Evolutionary conservation across 92 coral and sea anemone species (phyloP).

Genomic region (Phymanthus crucifer): DNA sequence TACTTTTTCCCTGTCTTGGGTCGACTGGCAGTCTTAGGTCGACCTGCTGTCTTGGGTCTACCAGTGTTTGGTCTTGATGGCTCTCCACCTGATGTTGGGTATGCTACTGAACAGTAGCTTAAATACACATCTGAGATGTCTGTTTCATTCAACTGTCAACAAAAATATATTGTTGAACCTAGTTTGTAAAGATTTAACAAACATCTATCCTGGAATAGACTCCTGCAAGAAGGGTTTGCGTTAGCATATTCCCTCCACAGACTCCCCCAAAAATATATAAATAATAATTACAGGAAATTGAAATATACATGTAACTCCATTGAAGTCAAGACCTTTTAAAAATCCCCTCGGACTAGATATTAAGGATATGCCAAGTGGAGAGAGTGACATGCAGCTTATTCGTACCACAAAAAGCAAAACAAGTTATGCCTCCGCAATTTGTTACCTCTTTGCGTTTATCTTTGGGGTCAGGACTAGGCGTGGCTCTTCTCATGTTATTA

Average conservation of each 20-base stretch:
- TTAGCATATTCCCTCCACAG: no score
- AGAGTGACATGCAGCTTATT: no score
- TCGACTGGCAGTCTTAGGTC: conserved; percentile 79
- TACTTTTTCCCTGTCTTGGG: conserved; percentile 96
- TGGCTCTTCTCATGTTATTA: conserved; percentile 92
- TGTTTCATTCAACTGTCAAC: conserved; percentile 66
- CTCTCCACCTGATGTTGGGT: conserved; percentile 57
- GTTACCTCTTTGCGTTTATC: conserved; percentile 92
- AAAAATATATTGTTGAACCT: neutral
- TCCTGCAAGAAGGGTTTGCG: no score
- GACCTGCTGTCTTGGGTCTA: conserved; percentile 79
- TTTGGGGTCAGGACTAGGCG: conserved; percentile 95
- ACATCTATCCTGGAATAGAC: no score
- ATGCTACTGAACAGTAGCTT: conserved; percentile 81
- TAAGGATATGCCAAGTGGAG: no score
- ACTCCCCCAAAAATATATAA: no score
- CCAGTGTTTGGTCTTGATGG: conserved; percentile 81
- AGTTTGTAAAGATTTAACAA: no score
- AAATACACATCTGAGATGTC: conserved; percentile 90
- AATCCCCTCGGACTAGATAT: neutral
- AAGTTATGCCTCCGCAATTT: neutral
- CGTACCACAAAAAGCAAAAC: neutral
- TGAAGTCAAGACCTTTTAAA: no score
- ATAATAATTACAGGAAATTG: no score
- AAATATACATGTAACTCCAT: no score